A percentile compares a stretch with the other conserved stretches of the same genome.
These are phyloP conservation scores for Cyprinus carpio DNA, from an alignment of 2,113 vertebrate genomes.

Conservation along the genomic window DNA sequence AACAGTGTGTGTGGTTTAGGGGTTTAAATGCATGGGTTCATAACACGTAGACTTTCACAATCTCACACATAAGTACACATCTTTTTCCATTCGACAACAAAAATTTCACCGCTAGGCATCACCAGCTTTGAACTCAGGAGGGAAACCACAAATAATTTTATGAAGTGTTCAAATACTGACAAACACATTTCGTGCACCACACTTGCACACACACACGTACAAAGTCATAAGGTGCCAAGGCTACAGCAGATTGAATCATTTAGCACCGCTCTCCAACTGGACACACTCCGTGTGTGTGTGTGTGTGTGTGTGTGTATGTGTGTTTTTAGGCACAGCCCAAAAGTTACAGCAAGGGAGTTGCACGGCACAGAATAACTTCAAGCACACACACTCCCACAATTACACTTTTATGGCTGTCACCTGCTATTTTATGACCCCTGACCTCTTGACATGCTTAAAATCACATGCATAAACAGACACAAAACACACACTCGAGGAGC, in stretches of 20 bases:
- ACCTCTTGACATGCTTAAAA: conserved; percentile 48
- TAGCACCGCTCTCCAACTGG: conserved; percentile 53
- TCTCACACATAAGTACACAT: not conserved
- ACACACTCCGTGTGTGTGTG: conserved; percentile 22
- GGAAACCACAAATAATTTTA: conserved; percentile 72
- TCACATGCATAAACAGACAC: conserved; percentile 30
- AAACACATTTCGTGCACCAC: conserved; percentile 40
- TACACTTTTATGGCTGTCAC: conserved; percentile 54
- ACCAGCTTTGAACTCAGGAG: conserved; percentile 71
- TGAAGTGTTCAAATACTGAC: conserved; percentile 70
- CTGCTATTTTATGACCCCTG: conserved; percentile 56
- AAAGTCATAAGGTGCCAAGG: conserved; percentile 33
- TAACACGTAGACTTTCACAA: not conserved
- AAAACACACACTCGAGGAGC: conserved; percentile 25
- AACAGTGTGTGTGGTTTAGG: conserved; percentile 2
- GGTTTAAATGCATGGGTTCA: not conserved
- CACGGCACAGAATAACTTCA: conserved; percentile 32
- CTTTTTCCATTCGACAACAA: conserved; percentile 69
- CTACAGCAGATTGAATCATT: conserved; percentile 62
- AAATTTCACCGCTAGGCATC: conserved; percentile 61
- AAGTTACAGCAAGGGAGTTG: conserved; percentile 30
- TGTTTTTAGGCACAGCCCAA: conserved; percentile 14
- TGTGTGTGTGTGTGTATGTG: conserved; percentile 24
- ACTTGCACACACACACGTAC: conserved; percentile 32
- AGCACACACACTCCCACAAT: conserved; percentile 40